phyloP scores from a whole-genome alignment of 2,113 vertebrate species.

The Pachyramphus minor region DNA sequence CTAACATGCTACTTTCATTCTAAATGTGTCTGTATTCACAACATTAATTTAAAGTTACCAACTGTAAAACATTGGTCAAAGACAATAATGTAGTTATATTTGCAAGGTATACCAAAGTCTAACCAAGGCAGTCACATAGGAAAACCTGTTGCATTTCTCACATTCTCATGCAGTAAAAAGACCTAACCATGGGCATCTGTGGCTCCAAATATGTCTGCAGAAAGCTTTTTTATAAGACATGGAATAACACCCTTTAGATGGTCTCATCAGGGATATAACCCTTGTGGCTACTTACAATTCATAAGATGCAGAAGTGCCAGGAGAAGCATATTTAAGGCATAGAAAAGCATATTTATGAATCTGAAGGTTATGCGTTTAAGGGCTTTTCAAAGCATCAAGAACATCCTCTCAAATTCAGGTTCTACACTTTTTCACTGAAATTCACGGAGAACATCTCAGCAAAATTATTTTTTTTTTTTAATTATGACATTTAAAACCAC shows the following conservation, averaged over 20 bases:
- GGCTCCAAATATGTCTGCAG: background rate
- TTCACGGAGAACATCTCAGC: background rate
- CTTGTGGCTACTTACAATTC: background rate
- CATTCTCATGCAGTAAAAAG: background rate
- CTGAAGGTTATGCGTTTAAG: background rate
- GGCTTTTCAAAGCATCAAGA: background rate
- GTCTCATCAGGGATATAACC: background rate
- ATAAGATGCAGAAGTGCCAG: background rate
- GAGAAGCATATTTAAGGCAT: background rate
- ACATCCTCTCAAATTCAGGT: background rate
- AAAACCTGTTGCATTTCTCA: background rate
- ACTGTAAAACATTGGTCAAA: background rate
- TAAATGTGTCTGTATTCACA: background rate
- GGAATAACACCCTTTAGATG: background rate
- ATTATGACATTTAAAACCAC: background rate
- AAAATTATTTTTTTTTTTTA: background rate
- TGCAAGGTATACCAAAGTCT: background rate
- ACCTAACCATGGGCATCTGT: background rate
- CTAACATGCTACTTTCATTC: background rate
- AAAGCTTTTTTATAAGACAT: background rate
- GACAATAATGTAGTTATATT: background rate
- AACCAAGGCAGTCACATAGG: background rate
- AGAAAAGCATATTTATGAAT: background rate
- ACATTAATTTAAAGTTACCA: background rate
- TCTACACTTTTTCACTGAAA: background rate